Evolutionary conservation across 2,113 vertebrate species (phyloP).

Genomic region (Bettongia penicillata): DNA sequence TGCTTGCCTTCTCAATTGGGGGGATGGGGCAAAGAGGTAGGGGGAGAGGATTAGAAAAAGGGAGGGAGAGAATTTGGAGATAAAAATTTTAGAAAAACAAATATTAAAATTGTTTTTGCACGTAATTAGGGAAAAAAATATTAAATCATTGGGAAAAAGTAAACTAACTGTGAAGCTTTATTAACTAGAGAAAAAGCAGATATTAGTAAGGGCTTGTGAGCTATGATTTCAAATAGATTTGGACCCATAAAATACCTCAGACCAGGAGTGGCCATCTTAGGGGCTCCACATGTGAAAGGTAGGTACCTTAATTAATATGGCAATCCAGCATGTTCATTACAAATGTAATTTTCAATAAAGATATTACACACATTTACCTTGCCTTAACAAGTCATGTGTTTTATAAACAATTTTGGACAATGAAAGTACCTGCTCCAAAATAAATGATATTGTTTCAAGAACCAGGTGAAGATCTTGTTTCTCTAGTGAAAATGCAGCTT

Average conservation of each 20-base stretch:
- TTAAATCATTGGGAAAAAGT: too few relatives aligned
- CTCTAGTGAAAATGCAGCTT: constrained; percentile 91
- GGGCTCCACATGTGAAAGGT: not conserved
- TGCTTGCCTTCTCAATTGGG: too few relatives aligned
- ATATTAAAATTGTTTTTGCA: too few relatives aligned
- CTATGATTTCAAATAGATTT: not conserved
- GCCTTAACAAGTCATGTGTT: constrained; percentile 1
- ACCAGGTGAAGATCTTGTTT: constrained; percentile 92
- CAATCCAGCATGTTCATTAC: not conserved
- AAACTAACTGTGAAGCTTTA: not conserved
- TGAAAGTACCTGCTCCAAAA: constrained; percentile 93
- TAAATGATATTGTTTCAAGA: constrained; percentile 93
- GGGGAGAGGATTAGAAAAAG: too few relatives aligned
- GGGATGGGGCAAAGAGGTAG: too few relatives aligned
- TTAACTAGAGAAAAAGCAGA: not conserved
- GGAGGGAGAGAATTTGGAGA: too few relatives aligned
- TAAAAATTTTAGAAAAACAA: too few relatives aligned
- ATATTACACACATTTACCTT: not conserved
- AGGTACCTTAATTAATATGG: not conserved
- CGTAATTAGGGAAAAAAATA: too few relatives aligned
- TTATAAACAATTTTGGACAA: not conserved
- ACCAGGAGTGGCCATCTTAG: not conserved
- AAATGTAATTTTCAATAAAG: not conserved
- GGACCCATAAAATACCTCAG: not conserved
- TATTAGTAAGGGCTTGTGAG: not conserved